Conservation (phyloP, 1,140 invertebrate genomes). For the Pseudobourletiella spinata region DNA sequence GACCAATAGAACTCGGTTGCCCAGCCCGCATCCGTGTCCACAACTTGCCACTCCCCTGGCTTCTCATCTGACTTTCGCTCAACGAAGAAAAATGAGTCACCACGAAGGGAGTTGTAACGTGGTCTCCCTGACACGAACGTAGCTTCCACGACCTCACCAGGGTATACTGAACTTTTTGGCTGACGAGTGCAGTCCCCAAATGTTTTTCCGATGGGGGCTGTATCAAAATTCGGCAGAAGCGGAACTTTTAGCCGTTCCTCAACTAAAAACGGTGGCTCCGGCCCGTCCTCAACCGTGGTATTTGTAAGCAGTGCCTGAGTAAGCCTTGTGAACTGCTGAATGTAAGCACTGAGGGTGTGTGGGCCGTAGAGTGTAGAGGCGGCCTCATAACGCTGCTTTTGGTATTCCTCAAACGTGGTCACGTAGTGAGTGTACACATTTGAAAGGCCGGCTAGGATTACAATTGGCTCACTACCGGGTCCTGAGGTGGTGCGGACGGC, state of each 20-base stretch:
- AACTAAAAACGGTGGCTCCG: not conserved
- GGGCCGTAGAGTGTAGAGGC: slow-evolving; percentile 88
- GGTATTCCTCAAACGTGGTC: slow-evolving; percentile 82
- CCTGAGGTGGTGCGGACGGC: not conserved
- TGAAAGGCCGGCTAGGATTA: not conserved
- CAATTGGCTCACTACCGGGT: not conserved
- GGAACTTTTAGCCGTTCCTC: not conserved
- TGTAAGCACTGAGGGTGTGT: slow-evolving; percentile 72
- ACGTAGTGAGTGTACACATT: slow-evolving; percentile 89
- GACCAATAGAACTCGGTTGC: too few species aligned
- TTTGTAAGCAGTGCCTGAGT: slow-evolving; percentile 51
- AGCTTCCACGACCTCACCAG: not conserved
- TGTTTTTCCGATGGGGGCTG: not conserved
- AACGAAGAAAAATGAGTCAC: not conserved
- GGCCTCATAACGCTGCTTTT: slow-evolving; percentile 87
- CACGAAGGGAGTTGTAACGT: not conserved
- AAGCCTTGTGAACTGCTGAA: slow-evolving; percentile 65
- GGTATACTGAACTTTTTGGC: not conserved
- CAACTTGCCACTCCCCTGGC: not conserved
- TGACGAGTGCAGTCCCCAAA: not conserved
- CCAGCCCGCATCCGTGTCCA: not conserved
- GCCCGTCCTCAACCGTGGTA: not conserved
- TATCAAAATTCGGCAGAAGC: not conserved
- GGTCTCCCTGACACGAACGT: not conserved
- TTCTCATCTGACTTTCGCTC: not conserved